Percentiles rank a stretch among this genome's conserved stretches.
These are phyloP conservation scores for Drosophila ercepeae DNA, from an alignment of 1,140 invertebrate genomes.

Conservation along the genomic window DNA sequence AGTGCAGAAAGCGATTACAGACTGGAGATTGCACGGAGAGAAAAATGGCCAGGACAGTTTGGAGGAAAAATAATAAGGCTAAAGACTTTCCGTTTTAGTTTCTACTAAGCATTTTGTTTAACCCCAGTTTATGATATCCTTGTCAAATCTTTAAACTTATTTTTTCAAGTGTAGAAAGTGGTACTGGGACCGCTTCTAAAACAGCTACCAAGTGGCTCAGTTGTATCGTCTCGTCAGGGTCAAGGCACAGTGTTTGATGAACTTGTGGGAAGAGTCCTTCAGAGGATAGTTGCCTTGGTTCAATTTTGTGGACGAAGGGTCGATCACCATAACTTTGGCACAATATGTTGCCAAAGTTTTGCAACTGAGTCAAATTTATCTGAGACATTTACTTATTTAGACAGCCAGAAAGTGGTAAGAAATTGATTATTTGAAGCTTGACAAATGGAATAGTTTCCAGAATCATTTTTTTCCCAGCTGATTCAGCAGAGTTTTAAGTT, in stretches of 20 bases:
- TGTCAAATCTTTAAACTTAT: background rate
- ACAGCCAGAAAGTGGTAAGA: background rate
- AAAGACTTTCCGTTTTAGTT: too few species aligned
- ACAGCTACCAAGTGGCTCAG: constrained; percentile 32
- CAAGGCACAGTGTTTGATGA: constrained; percentile 66
- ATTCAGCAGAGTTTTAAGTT: too few species aligned
- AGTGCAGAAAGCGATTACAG: constrained; percentile 74
- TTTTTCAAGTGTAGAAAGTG: background rate
- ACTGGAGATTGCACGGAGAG: background rate
- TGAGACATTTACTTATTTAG: constrained; percentile 40
- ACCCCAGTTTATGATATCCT: too few species aligned
- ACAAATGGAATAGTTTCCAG: too few species aligned
- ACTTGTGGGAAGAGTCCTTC: constrained; percentile 43
- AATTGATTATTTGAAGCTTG: constrained; percentile 9
- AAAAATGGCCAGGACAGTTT: background rate
- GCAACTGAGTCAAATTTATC: constrained; percentile 42
- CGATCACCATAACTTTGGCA: constrained; percentile 64
- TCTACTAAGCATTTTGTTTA: too few species aligned
- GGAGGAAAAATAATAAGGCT: too few species aligned
- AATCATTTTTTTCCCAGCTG: too few species aligned
- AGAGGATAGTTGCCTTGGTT: background rate
- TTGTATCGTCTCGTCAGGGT: constrained; percentile 46
- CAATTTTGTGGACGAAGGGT: background rate
- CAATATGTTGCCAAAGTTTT: constrained; percentile 64
- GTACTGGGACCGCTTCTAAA: background rate